Conservation (phyloP, 2,113 vertebrate genomes). For the Chaenogobius annularis region DNA sequence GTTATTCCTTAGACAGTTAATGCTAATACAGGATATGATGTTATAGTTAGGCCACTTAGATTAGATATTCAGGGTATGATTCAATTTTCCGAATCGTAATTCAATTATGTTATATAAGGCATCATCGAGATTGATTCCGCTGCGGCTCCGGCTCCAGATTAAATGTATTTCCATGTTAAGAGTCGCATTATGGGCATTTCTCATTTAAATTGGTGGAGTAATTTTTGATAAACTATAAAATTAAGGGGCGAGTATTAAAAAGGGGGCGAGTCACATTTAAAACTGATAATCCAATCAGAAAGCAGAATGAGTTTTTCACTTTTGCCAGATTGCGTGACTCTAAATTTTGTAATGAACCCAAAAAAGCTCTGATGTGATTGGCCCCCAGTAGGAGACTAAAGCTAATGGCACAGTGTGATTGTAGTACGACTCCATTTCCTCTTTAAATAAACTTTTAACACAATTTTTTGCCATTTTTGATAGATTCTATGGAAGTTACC, state of each 20-base stretch:
- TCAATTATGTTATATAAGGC: constrained; percentile 10
- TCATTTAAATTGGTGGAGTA: background rate
- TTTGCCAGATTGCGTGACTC: background rate
- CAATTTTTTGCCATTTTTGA: background rate
- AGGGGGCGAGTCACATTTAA: background rate
- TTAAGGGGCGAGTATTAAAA: constrained; percentile 1
- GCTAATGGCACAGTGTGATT: no score
- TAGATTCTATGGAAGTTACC: background rate
- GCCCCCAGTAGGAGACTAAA: no score
- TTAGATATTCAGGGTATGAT: constrained; percentile 29
- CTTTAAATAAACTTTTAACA: background rate
- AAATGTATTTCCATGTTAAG: background rate
- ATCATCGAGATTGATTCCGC: constrained; percentile 6
- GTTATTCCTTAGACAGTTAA: constrained; percentile 40
- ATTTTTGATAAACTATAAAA: background rate
- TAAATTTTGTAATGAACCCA: background rate
- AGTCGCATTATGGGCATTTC: background rate
- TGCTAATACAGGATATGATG: constrained; percentile 38
- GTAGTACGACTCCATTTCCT: no score
- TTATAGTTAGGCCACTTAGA: constrained; percentile 35
- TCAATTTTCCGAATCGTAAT: constrained; percentile 20
- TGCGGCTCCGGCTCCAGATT: constrained; percentile 9
- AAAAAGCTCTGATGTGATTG: background rate
- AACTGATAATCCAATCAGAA: constrained; percentile 1
- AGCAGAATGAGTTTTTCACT: background rate